Base-by-base conservation (phyloP, 2,797 vertebrate species). In the Gastrophryne carolinensis region DNA sequence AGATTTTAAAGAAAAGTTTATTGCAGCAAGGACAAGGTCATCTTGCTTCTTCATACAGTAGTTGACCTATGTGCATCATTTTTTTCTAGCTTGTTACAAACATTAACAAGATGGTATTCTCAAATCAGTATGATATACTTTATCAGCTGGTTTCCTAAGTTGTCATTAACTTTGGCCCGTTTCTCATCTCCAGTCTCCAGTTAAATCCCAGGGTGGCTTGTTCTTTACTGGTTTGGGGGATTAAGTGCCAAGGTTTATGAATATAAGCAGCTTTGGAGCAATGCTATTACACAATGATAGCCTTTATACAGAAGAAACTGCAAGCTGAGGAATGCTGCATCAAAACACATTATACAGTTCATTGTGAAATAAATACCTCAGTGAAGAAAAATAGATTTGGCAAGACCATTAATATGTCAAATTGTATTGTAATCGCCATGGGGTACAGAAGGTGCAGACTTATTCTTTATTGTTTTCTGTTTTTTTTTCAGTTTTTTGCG, bases 161-260 rank as follows among this genome's bases (percentile, higher is more conserved):
- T 84, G 81, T 87, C 82, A 90, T 91, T 91, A 91, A 89, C 81
- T 89, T 86, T 84, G 84, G 70, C 81, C 81, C 85, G 82, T 79
- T 86, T 84, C 88, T 87, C 86, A 89, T 87, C 89, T 89, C 85
- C 85, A 86, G 88, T 91, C 87, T 88, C 86, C 90, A 90, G 89
- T 91, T 92, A 89, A 89, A 87, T 87, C 86, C 80, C 84, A 76
- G 76, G 84, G 84, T 87, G 89, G 87, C 87, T 81, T 85, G 87
- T 83, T 86, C 81, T 84, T 84, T 75, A 80, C 84, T 0, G 88
- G 83, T 83, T 84, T 79, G 79, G 83, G 82, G 87, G 88, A 93
- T 93, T 94, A 92, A 89, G 89, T 81, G 79, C 82, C 88, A 87
- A 81, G 87, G 85, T 89, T 89, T 92, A 89, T 81, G 84, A 87